These are phyloP conservation scores for Notodonta ziczac DNA, from an alignment of 2,888 invertebrate genomes.

Conservation along the genomic window DNA sequence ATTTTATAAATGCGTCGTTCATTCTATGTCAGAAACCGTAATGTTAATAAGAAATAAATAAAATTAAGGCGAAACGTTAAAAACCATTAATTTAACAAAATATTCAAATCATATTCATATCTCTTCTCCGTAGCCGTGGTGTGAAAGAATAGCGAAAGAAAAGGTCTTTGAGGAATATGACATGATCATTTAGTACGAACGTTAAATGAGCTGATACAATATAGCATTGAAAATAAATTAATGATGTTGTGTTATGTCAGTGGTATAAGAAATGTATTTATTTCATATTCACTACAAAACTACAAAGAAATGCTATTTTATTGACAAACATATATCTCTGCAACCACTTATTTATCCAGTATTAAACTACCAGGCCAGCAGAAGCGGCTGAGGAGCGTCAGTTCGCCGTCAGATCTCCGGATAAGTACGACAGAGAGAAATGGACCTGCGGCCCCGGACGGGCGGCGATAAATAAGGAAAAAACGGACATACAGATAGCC, in stretches of 20 bases:
- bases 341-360: conserved; percentile 46
- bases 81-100: no score
- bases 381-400: conserved; percentile 69
- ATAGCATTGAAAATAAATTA: no score
- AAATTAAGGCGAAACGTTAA: no score
- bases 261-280: background rate
- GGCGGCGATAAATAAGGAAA: conserved; percentile 75
- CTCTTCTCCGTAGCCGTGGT: no score
- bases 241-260: background rate
- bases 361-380: conserved; percentile 58
- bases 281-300: background rate
- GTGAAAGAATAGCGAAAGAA: no score
- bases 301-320: conserved; percentile 26
- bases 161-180: no score
- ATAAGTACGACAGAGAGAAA: conserved; percentile 81
- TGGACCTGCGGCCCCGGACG: conserved; percentile 67
- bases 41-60: no score
- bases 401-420: conserved; percentile 75
- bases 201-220: no score
- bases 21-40: no score
- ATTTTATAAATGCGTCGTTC: no score
- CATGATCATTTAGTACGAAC: no score
- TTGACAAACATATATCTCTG: conserved; percentile 47
- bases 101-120: no score
- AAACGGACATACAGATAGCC: conserved; percentile 73